These are phyloP conservation scores for honey bee (Apis mellifera) DNA, from an alignment of 1,140 invertebrate species.

Conservation along the genomic window Amel_HAv3.1 CM009939.2:9087501-9088000, in stretches of 20 bases:
- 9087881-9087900: too few species aligned
- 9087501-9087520: neutral
- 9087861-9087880: too few species aligned
- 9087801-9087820: too few species aligned
- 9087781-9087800: too few species aligned
- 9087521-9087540: conserved; percentile 39
- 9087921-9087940: too few species aligned
- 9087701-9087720: neutral
- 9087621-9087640: neutral
- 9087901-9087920: too few species aligned
- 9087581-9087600: conserved; percentile 38
- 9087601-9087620: conserved; percentile 15
- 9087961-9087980: too few species aligned
- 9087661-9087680: neutral
- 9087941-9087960: neutral
- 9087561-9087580: conserved; percentile 42
- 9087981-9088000: neutral
- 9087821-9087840: too few species aligned
- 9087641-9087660: neutral
- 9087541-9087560: conserved; percentile 40
- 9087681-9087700: neutral
- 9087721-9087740: neutral
- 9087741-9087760: neutral
- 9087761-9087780: too few species aligned
- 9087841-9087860: too few species aligned